Base-by-base conservation (phyloP, 1,140 invertebrate species). In the Cotesia glomerata region DNA sequence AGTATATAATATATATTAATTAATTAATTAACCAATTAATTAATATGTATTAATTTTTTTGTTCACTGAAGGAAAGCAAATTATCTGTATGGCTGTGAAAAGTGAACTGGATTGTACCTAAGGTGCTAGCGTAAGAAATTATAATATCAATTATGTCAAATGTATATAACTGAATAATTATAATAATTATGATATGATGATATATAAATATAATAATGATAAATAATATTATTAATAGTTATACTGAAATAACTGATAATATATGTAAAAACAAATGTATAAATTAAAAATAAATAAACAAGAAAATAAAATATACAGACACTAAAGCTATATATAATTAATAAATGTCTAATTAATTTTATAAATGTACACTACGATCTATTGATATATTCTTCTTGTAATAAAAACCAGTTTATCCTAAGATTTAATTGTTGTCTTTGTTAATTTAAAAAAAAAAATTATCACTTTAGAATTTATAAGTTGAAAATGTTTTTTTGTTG, bases 61-160 rank as follows among this genome's bases (percentile, higher is more conserved):
- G 84, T 85, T 86, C 82, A 87, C 84, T 85, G 82, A 85, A 83
- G 84, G 82, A 86, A 85, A 85, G 83, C 82, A 83, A 85, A 86
- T 85, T 85, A 82, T 87, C 82, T 80, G 84, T 85, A 85, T 85
- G 86, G 86, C 86, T 87, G 86, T 87, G 86, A 87, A 85, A 86
- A 87, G 84, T 86, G 85, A 87, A 87, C 85, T 86, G 85, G 81
- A 86, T 83, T 77, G 85, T 85, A 87, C 84, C 84, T 86, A 86
- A 86, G 85, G 84, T 86, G 85, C 85, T 87, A 85, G 39, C 39
- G 11, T 45, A 45, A 45, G 39, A 45, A 45, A 84, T 82, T 84
- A 84, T 85, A 83, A 82, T 81, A 82, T 83, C 79, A 72, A 62
- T 64, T 75, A 83, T 82, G 80, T 83, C 77, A 84, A 85, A 81